These are phyloP conservation scores for Crambe crambe DNA, from an alignment of 37 sponge, comb jelly and placozoan genomes.

Conservation along the genomic window DNA sequence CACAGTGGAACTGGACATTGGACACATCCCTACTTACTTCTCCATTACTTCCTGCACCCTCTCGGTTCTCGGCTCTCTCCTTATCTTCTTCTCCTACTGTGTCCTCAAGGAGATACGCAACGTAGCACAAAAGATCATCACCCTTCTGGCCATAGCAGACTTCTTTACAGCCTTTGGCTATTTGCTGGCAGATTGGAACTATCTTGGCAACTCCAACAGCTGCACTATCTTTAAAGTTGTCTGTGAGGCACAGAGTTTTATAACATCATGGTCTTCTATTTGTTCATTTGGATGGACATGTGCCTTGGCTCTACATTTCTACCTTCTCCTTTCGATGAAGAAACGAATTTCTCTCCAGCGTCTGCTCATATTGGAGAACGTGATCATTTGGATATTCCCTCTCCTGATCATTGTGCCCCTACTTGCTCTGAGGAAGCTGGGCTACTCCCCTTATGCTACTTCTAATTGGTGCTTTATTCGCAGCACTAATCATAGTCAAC, in stretches of 20 bases:
- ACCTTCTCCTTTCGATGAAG: not conserved
- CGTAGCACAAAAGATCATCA: conserved; percentile 40
- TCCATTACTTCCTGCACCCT: conserved; percentile 40
- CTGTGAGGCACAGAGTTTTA: conserved; percentile 59
- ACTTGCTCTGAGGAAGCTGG: conserved; percentile 14
- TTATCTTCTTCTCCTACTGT: conserved; percentile 57
- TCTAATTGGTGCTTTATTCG: conserved; percentile 54
- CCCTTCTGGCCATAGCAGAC: conserved; percentile 62
- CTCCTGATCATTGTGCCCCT: conserved; percentile 33
- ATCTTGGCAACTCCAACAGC: conserved; percentile 13
- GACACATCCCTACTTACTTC: not conserved
- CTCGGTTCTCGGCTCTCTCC: conserved; percentile 49
- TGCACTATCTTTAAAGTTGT: not conserved
- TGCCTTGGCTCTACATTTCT: conserved; percentile 58
- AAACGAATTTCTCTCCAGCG: not conserved
- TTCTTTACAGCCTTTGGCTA: conserved; percentile 54
- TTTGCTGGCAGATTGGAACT: conserved; percentile 41
- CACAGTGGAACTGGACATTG: not conserved
- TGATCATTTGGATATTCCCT: conserved; percentile 26
- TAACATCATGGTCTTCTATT: conserved; percentile 65
- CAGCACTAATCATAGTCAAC: not conserved
- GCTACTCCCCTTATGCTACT: conserved; percentile 30
- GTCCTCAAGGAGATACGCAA: conserved; percentile 43
- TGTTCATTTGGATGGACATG: conserved; percentile 74
- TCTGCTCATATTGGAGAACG: conserved; percentile 28